phyloP scores from a whole-genome alignment of 2,113 vertebrate genomes.

The Entomyzon cyanotis region DNA sequence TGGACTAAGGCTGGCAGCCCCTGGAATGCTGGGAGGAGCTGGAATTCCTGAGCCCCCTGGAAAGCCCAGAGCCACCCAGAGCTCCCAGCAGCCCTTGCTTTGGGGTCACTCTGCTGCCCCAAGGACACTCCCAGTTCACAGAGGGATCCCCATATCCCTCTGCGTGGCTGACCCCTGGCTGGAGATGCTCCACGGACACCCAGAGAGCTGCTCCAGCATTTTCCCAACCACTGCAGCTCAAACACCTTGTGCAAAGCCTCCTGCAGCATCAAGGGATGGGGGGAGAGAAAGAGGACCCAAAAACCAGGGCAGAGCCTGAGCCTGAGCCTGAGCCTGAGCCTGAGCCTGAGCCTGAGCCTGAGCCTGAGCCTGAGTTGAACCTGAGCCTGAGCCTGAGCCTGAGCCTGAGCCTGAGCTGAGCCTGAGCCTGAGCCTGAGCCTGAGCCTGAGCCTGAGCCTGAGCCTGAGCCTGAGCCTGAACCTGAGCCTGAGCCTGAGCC shows the following conservation, averaged over 20 bases:
- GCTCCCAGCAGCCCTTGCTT: not conserved
- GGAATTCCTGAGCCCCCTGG: not conserved
- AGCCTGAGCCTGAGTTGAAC: too few species aligned
- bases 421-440: too few species aligned
- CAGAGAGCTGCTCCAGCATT: not conserved
- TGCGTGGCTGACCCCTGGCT: not conserved
- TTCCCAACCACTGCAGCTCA: not conserved
- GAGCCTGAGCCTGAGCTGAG: too few species aligned
- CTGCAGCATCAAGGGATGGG: not conserved
- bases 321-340: too few species aligned
- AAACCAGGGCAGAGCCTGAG: rapidly evolving
- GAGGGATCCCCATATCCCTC: not conserved
- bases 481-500: not conserved
- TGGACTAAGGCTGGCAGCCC: not conserved
- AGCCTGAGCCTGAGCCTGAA: not conserved
- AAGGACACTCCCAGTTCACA: rapidly evolving
- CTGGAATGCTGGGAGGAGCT: not conserved
- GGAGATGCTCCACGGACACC: rapidly evolving
- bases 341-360: too few species aligned
- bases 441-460: too few species aligned
- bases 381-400: too few species aligned
- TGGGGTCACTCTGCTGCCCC: not conserved
- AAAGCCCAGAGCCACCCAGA: not conserved
- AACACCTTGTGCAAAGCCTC: not conserved
- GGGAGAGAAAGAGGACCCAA: too few species aligned